These are phyloP conservation scores for Thysanoteuthis rhombus DNA, from an alignment of 2,888 invertebrate species.

Conservation along the genomic window DNA sequence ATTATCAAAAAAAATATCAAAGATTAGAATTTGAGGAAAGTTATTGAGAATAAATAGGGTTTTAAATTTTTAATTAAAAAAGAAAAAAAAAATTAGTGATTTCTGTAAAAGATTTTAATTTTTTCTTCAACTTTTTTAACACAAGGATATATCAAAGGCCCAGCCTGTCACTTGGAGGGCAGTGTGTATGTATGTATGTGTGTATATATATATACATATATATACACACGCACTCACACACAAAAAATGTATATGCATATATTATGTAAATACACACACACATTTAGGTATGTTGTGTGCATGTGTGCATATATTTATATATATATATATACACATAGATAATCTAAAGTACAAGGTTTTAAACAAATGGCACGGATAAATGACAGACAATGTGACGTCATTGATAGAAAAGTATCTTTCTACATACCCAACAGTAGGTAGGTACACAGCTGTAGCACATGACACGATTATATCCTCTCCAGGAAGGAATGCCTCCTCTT, in stretches of 20 bases:
- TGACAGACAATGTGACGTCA: conserved; percentile 29
- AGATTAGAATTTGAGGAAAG: background rate
- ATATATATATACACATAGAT: background rate
- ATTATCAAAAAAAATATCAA: background rate
- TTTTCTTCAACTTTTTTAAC: background rate
- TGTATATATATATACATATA: background rate
- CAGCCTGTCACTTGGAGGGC: background rate
- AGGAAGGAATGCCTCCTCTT: conserved; percentile 30
- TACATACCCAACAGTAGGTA: conserved; percentile 33
- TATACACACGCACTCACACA: background rate
- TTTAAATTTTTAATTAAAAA: background rate
- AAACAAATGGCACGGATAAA: conserved; percentile 21
- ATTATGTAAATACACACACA: background rate
- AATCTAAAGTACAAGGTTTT: conserved; percentile 14
- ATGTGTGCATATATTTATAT: background rate
- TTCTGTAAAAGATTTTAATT: background rate
- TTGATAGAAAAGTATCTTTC: conserved; percentile 32
- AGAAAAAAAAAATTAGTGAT: background rate
- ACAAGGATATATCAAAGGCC: conserved; percentile 12
- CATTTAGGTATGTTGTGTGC: background rate
- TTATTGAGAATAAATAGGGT: background rate
- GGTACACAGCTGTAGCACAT: conserved; percentile 25
- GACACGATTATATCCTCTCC: conserved; percentile 27
- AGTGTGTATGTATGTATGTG: background rate
- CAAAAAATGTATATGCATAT: background rate